Evolutionary conservation across 2,113 vertebrate species (phyloP), one percentile per base, ranked within the genome.

Genomic region (Psettodes erumei): DNA sequence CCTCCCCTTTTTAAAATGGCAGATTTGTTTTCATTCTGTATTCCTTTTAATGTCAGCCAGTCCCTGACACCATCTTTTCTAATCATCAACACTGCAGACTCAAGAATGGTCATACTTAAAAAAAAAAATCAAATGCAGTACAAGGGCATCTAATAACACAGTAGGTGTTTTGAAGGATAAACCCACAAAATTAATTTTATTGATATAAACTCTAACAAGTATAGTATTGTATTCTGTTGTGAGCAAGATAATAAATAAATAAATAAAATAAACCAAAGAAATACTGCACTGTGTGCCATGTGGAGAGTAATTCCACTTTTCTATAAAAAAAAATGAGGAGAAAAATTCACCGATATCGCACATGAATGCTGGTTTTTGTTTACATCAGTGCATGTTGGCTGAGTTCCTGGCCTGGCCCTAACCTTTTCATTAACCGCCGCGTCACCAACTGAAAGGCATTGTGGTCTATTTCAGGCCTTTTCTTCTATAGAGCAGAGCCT

Each of bases 371-470:
- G 40, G 23, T 38, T 71, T 62, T 58, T 38, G 6, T 23, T 50
- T 12, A 62, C 10, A 13, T 48, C 37, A 8, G 27, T 53, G 55
- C 12, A 38, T 33, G 21, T 74, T 76, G 45, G 64, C 55, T 53
- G 45, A 42, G 68, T 79, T 84, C 40, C 75, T 55, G 4, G 54
- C 47, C 48, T 30, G 66, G 61, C 40, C 56, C 40, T 55, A 63
- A 84, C 71, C 67, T 84, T 89, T 85, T 84, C 56, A 79, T 83
- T 63, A 56, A 66, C 60, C 61, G 51, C 72, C 60, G 58, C 54
- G 66, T 83, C 86, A 86, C 75, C 56, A 56, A 32, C 74, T 77
- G 70, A 86, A 56, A 81, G 78, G 60, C 54, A 55, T 19, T 53
- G 63, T 43, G 54, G 50, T 84, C 65, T 81, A 21, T 79, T 66